Conservation (phyloP, 2,113 vertebrate genomes). For the Alexandromys fortis region DNA sequence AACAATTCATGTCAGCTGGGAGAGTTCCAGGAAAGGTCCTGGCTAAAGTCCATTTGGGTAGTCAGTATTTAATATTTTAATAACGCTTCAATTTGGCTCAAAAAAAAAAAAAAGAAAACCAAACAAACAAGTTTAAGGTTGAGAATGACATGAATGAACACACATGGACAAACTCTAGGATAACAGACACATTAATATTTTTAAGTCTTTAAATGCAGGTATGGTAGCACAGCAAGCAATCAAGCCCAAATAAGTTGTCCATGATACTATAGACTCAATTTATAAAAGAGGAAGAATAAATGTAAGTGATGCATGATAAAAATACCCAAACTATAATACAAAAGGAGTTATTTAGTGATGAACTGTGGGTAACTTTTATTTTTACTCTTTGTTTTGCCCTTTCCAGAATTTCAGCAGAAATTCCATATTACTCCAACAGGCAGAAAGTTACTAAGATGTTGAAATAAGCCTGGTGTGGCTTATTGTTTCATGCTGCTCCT, state of each 20-base stretch:
- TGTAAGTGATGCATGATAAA: not conserved
- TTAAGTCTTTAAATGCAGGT: not conserved
- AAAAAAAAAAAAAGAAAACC: too few species aligned
- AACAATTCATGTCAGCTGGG: too few species aligned
- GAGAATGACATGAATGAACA: not conserved
- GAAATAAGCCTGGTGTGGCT: not conserved
- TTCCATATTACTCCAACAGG: not conserved
- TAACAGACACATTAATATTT: not conserved
- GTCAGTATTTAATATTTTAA: too few species aligned
- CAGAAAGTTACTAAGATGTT: not conserved
- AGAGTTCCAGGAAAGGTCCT: too few species aligned
- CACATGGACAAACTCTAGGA: not conserved
- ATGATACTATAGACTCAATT: not conserved
- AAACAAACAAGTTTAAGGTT: not conserved
- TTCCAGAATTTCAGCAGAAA: not conserved
- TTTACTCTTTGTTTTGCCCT: not conserved
- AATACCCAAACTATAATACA: not conserved
- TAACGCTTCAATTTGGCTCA: too few species aligned
- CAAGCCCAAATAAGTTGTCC: not conserved
- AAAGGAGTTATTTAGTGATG: not conserved
- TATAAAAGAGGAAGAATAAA: not conserved
- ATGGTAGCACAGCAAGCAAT: not conserved
- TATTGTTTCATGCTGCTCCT: not conserved
- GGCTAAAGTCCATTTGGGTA: too few species aligned
- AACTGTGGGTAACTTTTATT: not conserved